Conservation (phyloP, 2,113 vertebrate genomes). For the Epinephelus lanceolatus region DNA sequence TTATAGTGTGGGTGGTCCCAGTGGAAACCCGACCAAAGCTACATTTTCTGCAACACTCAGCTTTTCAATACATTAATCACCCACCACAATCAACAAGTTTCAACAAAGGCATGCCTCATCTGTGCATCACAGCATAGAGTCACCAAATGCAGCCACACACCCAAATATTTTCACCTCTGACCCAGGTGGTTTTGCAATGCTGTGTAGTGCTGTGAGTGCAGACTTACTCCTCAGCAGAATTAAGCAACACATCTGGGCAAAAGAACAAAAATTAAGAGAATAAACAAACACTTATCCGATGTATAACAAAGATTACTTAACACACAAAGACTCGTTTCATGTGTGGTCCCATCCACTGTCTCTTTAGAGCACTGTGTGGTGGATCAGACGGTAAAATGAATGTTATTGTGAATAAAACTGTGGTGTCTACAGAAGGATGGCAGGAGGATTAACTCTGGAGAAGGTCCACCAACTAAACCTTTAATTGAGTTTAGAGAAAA, state of each 20-base stretch:
- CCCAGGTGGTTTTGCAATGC: not conserved
- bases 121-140: not conserved
- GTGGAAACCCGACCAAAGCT: not conserved
- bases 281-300: not conserved
- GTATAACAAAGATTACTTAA: not conserved
- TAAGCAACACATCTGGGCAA: not conserved
- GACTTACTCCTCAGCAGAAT: not conserved
- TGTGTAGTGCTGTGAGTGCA: not conserved
- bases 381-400: not conserved
- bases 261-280: not conserved
- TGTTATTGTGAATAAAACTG: constrained; percentile 1
- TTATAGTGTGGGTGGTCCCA: constrained; percentile 3
- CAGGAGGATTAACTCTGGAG: constrained; percentile 20
- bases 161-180: not conserved
- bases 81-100: not conserved
- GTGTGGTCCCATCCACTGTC: not conserved
- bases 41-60: not conserved
- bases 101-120: not conserved
- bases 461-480: constrained; percentile 32
- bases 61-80: not conserved
- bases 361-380: not conserved
- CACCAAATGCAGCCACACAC: too few species aligned
- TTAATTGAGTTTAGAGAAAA: constrained; percentile 38
- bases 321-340: not conserved
- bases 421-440: not conserved